phyloP scores from a whole-genome alignment of 2,888 invertebrate genomes.

The Drosophila peninsularis region DNA sequence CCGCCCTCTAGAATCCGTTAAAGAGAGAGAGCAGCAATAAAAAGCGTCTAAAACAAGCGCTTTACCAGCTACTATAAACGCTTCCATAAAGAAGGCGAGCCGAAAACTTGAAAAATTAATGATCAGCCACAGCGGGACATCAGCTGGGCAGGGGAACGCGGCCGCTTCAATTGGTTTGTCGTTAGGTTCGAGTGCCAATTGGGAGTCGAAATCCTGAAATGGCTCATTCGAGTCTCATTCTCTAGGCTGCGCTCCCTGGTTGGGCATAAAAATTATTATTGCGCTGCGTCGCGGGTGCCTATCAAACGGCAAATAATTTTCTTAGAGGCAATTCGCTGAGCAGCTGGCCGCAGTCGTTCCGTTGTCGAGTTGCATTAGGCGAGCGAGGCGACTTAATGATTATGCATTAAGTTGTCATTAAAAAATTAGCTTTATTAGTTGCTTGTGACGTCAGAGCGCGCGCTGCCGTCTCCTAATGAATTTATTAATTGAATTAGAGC shows the following conservation, averaged over 20 bases:
- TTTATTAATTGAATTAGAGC: conserved; percentile 74
- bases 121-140: conserved; percentile 38
- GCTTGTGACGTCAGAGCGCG: conserved; percentile 44
- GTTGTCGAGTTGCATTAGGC: conserved; percentile 11
- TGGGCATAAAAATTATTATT: conserved; percentile 60
- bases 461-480: conserved; percentile 62
- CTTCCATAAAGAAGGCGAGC: not conserved
- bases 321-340: conserved; percentile 48
- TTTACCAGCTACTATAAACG: not conserved
- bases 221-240: conserved; percentile 47
- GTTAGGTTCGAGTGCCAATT: conserved; percentile 14
- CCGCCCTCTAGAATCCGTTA: too few relatives aligned
- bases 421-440: conserved; percentile 71
- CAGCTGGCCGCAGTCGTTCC: conserved; percentile 7
- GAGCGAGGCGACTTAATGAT: conserved; percentile 59
- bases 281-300: conserved; percentile 56
- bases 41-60: not conserved
- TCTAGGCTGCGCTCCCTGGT: conserved; percentile 47
- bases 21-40: not conserved
- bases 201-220: conserved; percentile 31
- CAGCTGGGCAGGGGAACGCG: conserved; percentile 2
- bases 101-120: conserved; percentile 29
- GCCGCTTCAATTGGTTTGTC: conserved; percentile 37
- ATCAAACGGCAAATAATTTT: conserved; percentile 64
- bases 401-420: conserved; percentile 75